Percentiles rank a stretch among this genome's conserved stretches.
Evolutionary conservation across 2,113 vertebrate genomes (phyloP).

Genomic region (Catharus fuscescens): DNA sequence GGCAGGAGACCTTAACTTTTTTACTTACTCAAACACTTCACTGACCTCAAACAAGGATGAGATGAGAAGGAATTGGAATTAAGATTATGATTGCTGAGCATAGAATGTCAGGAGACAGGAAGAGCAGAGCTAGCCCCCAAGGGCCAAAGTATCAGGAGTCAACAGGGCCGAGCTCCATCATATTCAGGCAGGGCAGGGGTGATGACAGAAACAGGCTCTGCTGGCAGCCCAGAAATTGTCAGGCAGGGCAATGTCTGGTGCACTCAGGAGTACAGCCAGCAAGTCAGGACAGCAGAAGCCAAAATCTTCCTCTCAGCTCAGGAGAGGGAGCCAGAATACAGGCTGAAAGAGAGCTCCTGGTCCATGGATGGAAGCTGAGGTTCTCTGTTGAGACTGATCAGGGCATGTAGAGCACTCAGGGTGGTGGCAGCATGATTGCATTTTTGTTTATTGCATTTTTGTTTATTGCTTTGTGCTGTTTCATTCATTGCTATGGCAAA

Average conservation of each 20-base stretch:
- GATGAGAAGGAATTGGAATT: not conserved
- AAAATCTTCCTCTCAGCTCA: not conserved
- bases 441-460: not conserved
- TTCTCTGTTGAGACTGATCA: not conserved
- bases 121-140: not conserved
- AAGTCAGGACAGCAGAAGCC: not conserved
- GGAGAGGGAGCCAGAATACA: not conserved
- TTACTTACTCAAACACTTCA: not conserved
- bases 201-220: not conserved
- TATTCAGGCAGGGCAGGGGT: rapidly evolving
- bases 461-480: not conserved
- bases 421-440: rapidly evolving
- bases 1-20: not conserved
- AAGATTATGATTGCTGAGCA: not conserved
- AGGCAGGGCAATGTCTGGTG: not conserved
- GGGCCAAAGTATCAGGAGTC: not conserved
- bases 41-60: not conserved
- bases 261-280: not conserved
- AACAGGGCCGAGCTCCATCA: not conserved
- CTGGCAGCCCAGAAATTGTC: not conserved
- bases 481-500: not conserved
- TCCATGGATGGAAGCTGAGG: not conserved
- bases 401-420: not conserved
- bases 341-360: not conserved
- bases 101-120: not conserved